Evolutionary conservation across 53 echinoderm and acorn worm genomes (phyloP), one percentile per base, ranked within the genome.

Genomic region (Astropecten irregularis): DNA sequence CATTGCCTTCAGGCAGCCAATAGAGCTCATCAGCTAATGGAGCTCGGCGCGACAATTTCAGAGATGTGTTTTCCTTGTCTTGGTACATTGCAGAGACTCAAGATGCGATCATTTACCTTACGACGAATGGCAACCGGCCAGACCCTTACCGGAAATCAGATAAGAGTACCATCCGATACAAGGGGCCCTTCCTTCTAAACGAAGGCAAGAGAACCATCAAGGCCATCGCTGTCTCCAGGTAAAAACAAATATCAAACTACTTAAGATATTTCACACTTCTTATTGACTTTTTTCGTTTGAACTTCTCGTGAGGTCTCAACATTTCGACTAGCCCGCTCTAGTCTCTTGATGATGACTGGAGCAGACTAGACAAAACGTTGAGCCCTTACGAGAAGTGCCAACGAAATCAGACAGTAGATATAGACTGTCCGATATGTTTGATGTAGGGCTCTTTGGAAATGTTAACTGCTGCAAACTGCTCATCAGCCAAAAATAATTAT

Each of bases 201-300:
- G 84, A 90, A 33, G 95, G 95, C 1, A 95, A 88, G 74, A 64
- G 95, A 52, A 25, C 64, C 34, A 92, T 95, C 38, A 95, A 93
- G 68, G 90, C 92, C 3, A 86, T 95, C 40, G 95, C 95, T 21
- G 90, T 95, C 23, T 95, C 95, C 27, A 88, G 95, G 95, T 95
- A 81, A 57, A 77, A 4, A 22, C 5, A 64, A 9, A 18, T 18
- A 46, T 9, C 47, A 46, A 46, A 8, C 14, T 14, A 46, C 8
- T 46, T 9, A 46, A 46, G 47, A 9, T n/a, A 7, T 26, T 59
- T 11, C 27, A 26, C 9, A 9, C 27, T 59, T 59, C 18, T 8
- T 22, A 59, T 9, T 9, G 27, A 20, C 18, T 7, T n/a, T 20
- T 59, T 59, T 22, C n/a, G n/a, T n/a, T n/a, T n/a, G 13, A n/a